Percentiles rank a stretch among this genome's conserved stretches.
These are phyloP conservation scores for Cacatua alba DNA, from an alignment of 2,113 vertebrate genomes.

Conservation along the genomic window DNA sequence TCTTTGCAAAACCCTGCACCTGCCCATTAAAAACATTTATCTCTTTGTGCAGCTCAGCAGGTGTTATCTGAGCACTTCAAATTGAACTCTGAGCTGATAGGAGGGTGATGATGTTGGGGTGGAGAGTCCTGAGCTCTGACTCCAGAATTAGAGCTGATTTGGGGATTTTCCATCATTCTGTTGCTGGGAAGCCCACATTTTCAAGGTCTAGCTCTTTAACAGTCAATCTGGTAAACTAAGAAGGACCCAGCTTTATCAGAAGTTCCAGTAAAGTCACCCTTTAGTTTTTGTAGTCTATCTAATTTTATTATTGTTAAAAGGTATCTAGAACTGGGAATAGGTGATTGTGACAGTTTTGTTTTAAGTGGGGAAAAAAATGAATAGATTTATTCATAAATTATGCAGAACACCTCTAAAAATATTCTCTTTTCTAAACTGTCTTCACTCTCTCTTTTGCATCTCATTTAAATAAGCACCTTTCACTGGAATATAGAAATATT, in stretches of 20 bases:
- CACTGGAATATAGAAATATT: not conserved
- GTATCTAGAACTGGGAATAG: not conserved
- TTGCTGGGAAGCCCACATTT: not conserved
- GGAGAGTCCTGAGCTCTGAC: not conserved
- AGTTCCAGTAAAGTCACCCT: not conserved
- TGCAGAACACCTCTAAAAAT: constrained; percentile 35
- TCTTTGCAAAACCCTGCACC: not conserved
- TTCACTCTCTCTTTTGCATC: constrained; percentile 7
- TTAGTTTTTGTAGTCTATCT: not conserved
- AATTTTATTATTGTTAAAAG: not conserved
- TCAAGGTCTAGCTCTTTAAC: not conserved
- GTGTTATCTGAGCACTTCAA: not conserved
- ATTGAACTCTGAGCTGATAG: not conserved
- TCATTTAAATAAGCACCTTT: constrained; percentile 54
- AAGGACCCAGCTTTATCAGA: not conserved
- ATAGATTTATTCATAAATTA: constrained; percentile 10
- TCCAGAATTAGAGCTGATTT: not conserved
- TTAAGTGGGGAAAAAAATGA: not conserved
- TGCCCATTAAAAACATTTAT: not conserved
- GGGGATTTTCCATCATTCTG: not conserved
- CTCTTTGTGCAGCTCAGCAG: not conserved
- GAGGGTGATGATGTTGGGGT: not conserved
- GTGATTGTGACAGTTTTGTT: not conserved
- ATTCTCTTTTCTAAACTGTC: not conserved
- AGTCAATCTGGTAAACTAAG: not conserved